Evolutionary conservation across 2,113 vertebrate genomes (phyloP).

Genomic region (Baryphthengus martii): DNA sequence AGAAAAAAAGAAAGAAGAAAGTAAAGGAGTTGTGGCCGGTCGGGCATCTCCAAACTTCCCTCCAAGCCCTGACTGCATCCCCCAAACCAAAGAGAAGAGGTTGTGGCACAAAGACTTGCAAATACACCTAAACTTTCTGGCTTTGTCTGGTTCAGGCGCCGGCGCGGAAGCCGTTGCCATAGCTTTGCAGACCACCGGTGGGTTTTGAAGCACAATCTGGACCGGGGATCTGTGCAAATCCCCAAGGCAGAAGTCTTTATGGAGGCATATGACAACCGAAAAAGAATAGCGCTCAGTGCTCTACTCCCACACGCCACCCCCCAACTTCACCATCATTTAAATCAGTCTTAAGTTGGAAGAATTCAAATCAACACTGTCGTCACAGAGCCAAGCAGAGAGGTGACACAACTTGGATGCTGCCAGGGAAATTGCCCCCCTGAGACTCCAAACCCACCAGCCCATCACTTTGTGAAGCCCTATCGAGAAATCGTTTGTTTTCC

Average conservation of each 20-base stretch:
- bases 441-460: slow-evolving; percentile 30
- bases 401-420: slow-evolving; percentile 56
- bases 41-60: background rate
- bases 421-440: slow-evolving; percentile 54
- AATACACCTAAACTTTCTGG: slow-evolving; percentile 7
- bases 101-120: accelerated
- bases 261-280: slow-evolving; percentile 60
- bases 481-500: background rate
- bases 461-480: background rate
- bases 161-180: background rate
- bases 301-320: slow-evolving; percentile 62
- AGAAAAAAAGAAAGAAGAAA: no score
- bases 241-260: slow-evolving; percentile 63
- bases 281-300: slow-evolving; percentile 62
- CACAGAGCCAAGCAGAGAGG: slow-evolving; percentile 55
- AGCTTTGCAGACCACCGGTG: slow-evolving; percentile 55
- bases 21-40: no score
- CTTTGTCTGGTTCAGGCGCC: background rate
- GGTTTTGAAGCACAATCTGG: slow-evolving; percentile 47
- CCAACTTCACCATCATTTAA: slow-evolving; percentile 61
- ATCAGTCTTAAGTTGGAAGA: slow-evolving; percentile 60
- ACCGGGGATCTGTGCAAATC: slow-evolving; percentile 49
- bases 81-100: background rate
- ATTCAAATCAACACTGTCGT: slow-evolving; percentile 63
- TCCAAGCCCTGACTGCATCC: background rate